Evolutionary conservation across 2,888 invertebrate genomes (phyloP).

Genomic region (Liopterus haemorrhoidalis): DNA sequence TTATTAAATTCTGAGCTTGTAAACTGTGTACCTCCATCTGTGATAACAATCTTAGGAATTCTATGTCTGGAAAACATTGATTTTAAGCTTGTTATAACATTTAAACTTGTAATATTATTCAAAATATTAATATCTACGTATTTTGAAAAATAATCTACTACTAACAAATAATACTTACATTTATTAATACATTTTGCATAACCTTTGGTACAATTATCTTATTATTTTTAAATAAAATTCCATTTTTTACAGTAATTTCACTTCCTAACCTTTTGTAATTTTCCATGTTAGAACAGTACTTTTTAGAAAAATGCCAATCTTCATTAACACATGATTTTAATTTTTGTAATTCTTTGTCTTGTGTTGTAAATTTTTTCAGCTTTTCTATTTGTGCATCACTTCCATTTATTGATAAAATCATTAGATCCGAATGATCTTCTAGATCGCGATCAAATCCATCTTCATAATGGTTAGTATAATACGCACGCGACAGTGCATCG

Average conservation of each 20-base stretch:
- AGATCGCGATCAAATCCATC: background rate
- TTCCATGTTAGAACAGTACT: constrained; percentile 5
- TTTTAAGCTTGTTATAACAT: constrained; percentile 15
- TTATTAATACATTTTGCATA: constrained; percentile 11
- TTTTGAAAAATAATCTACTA: constrained; percentile 32
- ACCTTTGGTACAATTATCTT: constrained; percentile 9
- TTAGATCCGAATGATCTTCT: background rate
- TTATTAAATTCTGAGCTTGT: constrained; percentile 21
- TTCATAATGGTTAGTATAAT: background rate
- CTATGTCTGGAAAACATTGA: background rate
- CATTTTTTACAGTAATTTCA: constrained; percentile 11
- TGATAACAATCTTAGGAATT: constrained; percentile 28
- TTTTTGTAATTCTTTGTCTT: constrained; percentile 11
- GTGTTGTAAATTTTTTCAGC: constrained; percentile 4
- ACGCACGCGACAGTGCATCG: constrained; percentile 25
- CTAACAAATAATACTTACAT: constrained; percentile 31
- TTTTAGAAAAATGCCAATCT: constrained; percentile 9
- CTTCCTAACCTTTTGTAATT: constrained; percentile 9
- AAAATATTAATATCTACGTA: constrained; percentile 27
- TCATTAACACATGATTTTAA: constrained; percentile 5
- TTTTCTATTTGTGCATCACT: constrained; percentile 6
- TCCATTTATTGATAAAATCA: background rate
- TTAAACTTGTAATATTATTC: constrained; percentile 15
- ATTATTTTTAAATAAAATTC: constrained; percentile 12
- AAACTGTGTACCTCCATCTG: constrained; percentile 29